Evolutionary conservation across 2,888 invertebrate genomes (phyloP).

Genomic region (Lasioglossum marginatum): DNA sequence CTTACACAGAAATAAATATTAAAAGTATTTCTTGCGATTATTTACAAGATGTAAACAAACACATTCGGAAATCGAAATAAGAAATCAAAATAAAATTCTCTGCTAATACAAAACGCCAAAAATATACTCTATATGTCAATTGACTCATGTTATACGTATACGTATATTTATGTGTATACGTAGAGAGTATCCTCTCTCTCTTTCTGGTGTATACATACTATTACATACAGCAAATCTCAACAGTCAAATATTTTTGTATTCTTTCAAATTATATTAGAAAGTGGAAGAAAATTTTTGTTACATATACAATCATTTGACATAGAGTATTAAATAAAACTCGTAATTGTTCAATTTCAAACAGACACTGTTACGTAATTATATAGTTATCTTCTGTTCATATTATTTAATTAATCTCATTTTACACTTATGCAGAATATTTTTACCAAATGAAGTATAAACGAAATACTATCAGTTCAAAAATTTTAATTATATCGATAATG

Average conservation of each 20-base stretch:
- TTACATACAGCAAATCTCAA: conserved; percentile 9
- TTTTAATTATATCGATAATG: conserved; percentile 45
- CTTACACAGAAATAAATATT: conserved; percentile 56
- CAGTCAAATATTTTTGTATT: conserved; percentile 12
- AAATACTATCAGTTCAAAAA: conserved; percentile 48
- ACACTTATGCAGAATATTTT: conserved; percentile 30
- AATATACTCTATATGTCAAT: conserved; percentile 29
- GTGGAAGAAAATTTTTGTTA: conserved; percentile 8
- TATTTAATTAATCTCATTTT: conserved; percentile 34
- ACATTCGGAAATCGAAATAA: not conserved
- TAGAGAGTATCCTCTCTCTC: no score
- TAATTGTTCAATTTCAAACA: conserved; percentile 31
- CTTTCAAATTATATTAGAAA: conserved; percentile 14
- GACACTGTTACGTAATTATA: conserved; percentile 30
- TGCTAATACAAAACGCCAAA: not conserved
- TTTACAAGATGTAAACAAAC: conserved; percentile 52
- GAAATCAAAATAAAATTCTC: conserved; percentile 24
- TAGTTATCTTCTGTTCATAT: conserved; percentile 15
- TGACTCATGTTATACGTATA: conserved; percentile 5
- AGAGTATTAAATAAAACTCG: conserved; percentile 20
- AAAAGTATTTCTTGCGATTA: conserved; percentile 43
- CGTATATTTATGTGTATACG: not conserved
- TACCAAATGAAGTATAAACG: conserved; percentile 42
- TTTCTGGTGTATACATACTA: not conserved
- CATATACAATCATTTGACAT: conserved; percentile 41